Evolutionary conservation across 2,888 invertebrate genomes (phyloP).

Genomic region (Malachius bipustulatus): DNA sequence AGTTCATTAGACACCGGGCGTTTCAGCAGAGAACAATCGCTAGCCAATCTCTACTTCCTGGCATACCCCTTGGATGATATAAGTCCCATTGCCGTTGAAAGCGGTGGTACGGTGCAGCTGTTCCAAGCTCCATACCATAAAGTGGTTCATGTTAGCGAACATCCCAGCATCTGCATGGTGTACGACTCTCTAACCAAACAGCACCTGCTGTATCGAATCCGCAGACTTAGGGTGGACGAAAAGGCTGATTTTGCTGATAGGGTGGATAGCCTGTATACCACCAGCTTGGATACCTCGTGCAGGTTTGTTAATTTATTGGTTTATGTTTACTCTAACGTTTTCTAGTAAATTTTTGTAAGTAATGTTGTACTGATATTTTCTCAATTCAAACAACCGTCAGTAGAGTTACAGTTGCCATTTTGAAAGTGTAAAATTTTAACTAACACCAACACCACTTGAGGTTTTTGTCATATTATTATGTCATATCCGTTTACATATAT

Average conservation of each 20-base stretch:
- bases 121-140: constrained; percentile 48
- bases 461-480: no score
- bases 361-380: no score
- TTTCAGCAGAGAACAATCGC: no score
- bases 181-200: constrained; percentile 65
- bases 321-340: no score
- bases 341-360: no score
- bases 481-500: no score
- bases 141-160: constrained; percentile 64
- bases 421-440: no score
- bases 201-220: constrained; percentile 72
- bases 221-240: constrained; percentile 66
- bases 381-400: no score
- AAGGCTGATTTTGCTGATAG: constrained; percentile 27
- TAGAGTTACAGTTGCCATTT: no score
- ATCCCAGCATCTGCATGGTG: constrained; percentile 70
- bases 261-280: constrained; percentile 21
- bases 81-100: constrained; percentile 66
- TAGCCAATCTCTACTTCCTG: constrained; percentile 74
- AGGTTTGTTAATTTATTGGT: no score
- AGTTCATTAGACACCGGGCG: no score
- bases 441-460: no score
- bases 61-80: constrained; percentile 87
- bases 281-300: constrained; percentile 23
- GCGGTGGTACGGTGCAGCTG: constrained; percentile 46